Evolutionary conservation across 2,797 vertebrate genomes (phyloP), one percentile per base, ranked within the genome.

Genomic region (Telmatherina bonti): DNA sequence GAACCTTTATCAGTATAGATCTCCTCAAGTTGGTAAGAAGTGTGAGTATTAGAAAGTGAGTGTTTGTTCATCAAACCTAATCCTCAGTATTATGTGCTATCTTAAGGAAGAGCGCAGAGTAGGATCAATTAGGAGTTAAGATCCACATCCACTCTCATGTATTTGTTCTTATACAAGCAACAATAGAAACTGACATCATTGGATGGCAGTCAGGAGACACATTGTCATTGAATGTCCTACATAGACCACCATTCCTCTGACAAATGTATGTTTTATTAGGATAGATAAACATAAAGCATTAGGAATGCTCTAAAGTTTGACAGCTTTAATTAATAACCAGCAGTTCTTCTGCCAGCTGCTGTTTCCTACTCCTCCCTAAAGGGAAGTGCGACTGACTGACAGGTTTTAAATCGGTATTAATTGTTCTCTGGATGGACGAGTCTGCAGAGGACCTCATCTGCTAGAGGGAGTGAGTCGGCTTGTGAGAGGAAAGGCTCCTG

Each of bases 271-370:
- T 54, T 43, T 63, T 62, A 53, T 62, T 66, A 71, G 45, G 60
- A 74, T 61, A 69, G 79, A 76, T 61, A 2, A 78, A 72, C 60
- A 36, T 70, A 41, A 83, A 77, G 56, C 78, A 74, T 61, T 77
- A 77, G 65, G 51, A 51, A 51, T 22, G 54, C 59, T 82, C 69
- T 61, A 65, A 69, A 41, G 56, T 85, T 79, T 84, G 84, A 80
- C 81, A 79, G 74, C 56, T 78, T 71, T 74, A 72, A 85, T 85
- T 85, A 88, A 87, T 83, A 74, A 70, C 58, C 65, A 71, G 57
- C 55, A 51, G 58, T 74, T 59, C 68, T 61, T 7, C 67, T 71
- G 75, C 72, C 90, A 84, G 72, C 76, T 82, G 87, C 35, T 74
- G 80, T 81, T 78, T 83, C 71, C 47, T 61, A 13, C 55, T 78